Evolutionary conservation across 2,888 invertebrate species (phyloP), one percentile per base, ranked within the genome.

Genomic region (Agrilus mali): DNA sequence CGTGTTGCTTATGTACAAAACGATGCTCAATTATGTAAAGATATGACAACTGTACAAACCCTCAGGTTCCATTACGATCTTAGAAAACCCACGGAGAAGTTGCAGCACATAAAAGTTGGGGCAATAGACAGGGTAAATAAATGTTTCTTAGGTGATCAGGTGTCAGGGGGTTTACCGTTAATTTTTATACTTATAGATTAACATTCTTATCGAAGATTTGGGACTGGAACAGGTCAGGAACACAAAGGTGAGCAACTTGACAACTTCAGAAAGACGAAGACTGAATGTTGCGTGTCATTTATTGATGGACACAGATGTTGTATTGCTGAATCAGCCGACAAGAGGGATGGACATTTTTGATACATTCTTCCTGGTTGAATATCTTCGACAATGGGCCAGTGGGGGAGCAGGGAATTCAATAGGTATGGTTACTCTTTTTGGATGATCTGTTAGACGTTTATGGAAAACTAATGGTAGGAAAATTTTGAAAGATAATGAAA

Each of bases 311-410:
- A 84, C 87, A 52, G 88, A 92, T 46, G 77, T 95, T 36, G 72
- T 95, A 0, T 77, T 92, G 22, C 69, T 94, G 44, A 93, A 94
- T 64, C 86, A 92, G 66, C 88, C 93, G 0, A 86, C 87, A 0
- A 78, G 80, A 56, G 86, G 85, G 44, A 84, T 90, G 80, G 94
- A 95, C 60, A 92, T 95, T 50, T 94, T 95, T 57, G 95, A 95
- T 60, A 90, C 93, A 0, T 95, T 94, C 67, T 95, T 95, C 65
- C 67, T 95, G 39, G 85, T 95, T 44, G 94, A 95, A 64, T 95
- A 93, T 64, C 69, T 95, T 51, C 77, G 93, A 50, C 92, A 93
- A 63, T 95, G 94, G 89, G 86, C 88, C 22, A 66, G 61, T 48
- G 69, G 67, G 3, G 67, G 67, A 8, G 61, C 61, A 12, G 67